phyloP scores from a whole-genome alignment of 2,113 vertebrate genomes.

The Mirounga angustirostris region DNA sequence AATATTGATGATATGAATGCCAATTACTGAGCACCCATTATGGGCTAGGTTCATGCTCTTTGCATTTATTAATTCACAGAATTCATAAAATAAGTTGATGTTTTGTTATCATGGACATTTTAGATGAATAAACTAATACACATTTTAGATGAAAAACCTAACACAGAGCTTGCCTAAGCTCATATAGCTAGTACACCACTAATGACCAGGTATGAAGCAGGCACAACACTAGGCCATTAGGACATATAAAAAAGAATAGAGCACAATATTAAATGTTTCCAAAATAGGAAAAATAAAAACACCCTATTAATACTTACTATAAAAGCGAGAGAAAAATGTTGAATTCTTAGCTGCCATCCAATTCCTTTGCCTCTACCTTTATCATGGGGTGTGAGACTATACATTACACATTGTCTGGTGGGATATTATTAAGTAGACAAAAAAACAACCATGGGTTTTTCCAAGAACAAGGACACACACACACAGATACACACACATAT shows the following conservation, averaged over 20 bases:
- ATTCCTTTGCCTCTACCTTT: background rate
- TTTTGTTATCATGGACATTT: background rate
- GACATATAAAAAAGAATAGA: background rate
- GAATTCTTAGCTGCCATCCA: background rate
- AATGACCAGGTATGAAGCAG: background rate
- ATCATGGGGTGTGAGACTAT: background rate
- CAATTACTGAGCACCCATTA: background rate
- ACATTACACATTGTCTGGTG: background rate
- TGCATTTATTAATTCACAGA: background rate
- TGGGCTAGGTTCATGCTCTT: background rate
- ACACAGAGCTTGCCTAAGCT: background rate
- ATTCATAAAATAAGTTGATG: constrained; percentile 1
- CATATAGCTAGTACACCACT: background rate
- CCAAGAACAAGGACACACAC: background rate
- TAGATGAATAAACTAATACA: background rate
- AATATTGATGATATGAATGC: background rate
- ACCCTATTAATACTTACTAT: background rate
- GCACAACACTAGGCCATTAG: background rate
- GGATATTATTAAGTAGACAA: constrained; percentile 12
- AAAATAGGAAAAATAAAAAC: background rate
- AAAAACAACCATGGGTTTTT: background rate
- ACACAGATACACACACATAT: background rate
- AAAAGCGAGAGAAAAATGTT: background rate
- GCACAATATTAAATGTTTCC: background rate
- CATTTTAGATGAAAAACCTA: background rate